phyloP scores from a whole-genome alignment of 1,140 invertebrate species.

The Drosophila prosaltans region DNA sequence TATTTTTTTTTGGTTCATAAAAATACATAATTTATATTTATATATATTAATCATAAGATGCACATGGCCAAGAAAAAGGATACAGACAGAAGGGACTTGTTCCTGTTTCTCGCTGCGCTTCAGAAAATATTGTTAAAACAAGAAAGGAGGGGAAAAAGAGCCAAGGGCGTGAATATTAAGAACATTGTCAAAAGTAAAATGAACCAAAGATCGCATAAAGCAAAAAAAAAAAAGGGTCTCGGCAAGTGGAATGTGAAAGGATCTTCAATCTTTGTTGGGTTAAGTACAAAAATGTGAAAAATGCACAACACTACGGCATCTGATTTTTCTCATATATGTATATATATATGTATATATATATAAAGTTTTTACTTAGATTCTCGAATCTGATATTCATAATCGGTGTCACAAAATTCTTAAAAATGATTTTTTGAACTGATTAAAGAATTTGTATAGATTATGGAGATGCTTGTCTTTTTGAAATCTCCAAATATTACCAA shows the following conservation, averaged over 20 bases:
- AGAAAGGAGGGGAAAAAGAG: constrained; percentile 29
- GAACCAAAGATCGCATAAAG: no score
- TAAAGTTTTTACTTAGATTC: background rate
- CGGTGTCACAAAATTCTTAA: background rate
- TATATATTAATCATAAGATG: constrained; percentile 72
- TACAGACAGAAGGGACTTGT: background rate
- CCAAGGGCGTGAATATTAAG: background rate
- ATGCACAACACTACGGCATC: constrained; percentile 13
- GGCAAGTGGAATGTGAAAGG: constrained; percentile 55
- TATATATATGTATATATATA: background rate
- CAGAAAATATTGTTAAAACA: constrained; percentile 43
- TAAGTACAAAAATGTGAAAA: constrained; percentile 45
- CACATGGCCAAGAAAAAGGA: constrained; percentile 45
- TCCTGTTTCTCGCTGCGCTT: constrained; percentile 37
- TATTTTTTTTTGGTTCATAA: constrained; percentile 62
- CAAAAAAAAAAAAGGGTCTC: background rate
- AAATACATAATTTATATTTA: constrained; percentile 73
- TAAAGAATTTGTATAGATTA: no score
- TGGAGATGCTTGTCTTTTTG: no score
- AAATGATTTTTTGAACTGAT: no score
- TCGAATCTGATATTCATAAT: background rate
- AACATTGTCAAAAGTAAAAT: constrained; percentile 53
- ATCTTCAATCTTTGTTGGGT: constrained; percentile 29
- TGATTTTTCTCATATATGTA: background rate
- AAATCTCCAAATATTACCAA: background rate